These are phyloP conservation scores for Sigmodon hispidus DNA, from an alignment of 2,113 vertebrate genomes.

Conservation along the genomic window DNA sequence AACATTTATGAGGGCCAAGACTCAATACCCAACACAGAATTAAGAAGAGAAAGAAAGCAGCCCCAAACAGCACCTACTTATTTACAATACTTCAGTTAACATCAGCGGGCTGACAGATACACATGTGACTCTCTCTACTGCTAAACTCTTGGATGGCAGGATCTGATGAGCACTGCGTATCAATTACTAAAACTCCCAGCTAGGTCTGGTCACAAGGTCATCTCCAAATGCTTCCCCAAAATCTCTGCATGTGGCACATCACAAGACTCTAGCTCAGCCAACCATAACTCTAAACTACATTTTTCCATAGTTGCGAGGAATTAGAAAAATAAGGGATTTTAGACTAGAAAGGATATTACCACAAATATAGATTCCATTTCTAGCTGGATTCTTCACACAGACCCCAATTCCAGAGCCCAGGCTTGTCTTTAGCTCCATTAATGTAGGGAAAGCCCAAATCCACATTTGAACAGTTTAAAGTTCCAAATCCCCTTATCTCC, in stretches of 20 bases:
- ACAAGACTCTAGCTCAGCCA: conserved; percentile 67
- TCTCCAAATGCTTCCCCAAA: conserved; percentile 58
- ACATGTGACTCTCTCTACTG: conserved; percentile 11
- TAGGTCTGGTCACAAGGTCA: conserved; percentile 68
- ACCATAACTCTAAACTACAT: conserved; percentile 26
- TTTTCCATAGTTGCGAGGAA: conserved; percentile 43
- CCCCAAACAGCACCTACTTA: background rate
- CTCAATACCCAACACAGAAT: background rate
- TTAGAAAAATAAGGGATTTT: background rate
- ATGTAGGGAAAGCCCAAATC: background rate
- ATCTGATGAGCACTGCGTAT: conserved; percentile 53
- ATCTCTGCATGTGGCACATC: conserved; percentile 74
- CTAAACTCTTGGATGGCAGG: background rate
- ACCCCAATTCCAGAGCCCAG: background rate
- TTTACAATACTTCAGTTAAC: background rate
- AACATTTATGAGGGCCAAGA: too few relatives aligned
- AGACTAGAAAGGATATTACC: conserved; percentile 9
- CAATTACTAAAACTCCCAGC: conserved; percentile 33
- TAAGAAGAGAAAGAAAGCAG: background rate
- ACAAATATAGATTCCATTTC: background rate
- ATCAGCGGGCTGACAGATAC: background rate
- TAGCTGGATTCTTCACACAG: background rate
- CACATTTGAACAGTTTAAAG: background rate
- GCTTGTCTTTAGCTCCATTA: background rate
- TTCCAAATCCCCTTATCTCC: background rate